Evolutionary conservation across 1,140 invertebrate genomes (phyloP), one percentile per base, ranked within the genome.

Genomic region (Zaprionus davidi): DNA sequence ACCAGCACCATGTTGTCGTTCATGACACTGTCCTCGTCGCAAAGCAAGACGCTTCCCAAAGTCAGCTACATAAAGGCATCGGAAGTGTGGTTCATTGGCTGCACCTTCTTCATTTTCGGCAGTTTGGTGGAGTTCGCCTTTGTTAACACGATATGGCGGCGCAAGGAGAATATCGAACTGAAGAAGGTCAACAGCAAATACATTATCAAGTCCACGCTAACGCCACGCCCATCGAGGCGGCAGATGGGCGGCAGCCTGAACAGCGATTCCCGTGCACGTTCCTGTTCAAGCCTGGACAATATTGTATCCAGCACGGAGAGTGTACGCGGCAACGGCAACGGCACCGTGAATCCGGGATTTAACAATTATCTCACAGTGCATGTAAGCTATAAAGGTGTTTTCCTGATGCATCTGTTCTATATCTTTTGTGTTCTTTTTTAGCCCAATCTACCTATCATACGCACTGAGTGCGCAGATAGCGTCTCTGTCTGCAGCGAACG

Each of bases 51-150:
- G 5, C 92, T 98, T 51, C 97, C 97, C 0, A 97, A 97, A 92
- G 97, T 97, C 1, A 97, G 97, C 17, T 98, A 98, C 81, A 97
- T 98, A 17, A 97, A 97, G 93, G 97, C 97, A 0, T 96, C 97
- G 77, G 97, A 98, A 92, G 96, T 97, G 71, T 97, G 97, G 97
- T 97, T 97, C 82, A 93, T 97, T 24, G 96, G 96, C 0, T 97
- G 97, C 90, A 96, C 95, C 1, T 95, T 95, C 78, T 97, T 98
- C 84, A 96, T 98, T 56, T 98, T 98, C 86, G 95, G 96, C 12
- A 96, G 96, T 1, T 94, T 98, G 91, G 96, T 98, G 1, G 97
- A 98, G 83, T 98, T 98, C 84, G 97, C 97, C 13, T 96, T 97
- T 77, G 97, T 98, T 3, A 98, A 98, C 91, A 97, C 96, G 1